phyloP scores from a whole-genome alignment of 2,888 invertebrate species.

The Pterobdella sp. region DNA sequence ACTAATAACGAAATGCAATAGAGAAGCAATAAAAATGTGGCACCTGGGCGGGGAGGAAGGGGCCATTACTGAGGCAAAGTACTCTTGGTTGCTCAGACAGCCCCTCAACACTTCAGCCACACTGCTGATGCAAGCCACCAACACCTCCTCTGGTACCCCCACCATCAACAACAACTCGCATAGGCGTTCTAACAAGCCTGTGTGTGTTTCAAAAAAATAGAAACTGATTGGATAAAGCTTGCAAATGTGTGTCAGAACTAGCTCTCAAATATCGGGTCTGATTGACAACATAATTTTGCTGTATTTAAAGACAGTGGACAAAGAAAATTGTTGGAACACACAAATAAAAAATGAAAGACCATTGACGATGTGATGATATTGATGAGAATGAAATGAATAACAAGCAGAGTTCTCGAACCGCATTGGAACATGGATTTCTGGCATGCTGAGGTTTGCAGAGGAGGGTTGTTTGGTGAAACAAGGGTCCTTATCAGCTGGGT shows the following conservation, averaged over 20 bases:
- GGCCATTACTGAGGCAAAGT: slow-evolving; percentile 74
- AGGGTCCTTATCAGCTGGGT: slow-evolving; percentile 66
- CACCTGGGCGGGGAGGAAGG: slow-evolving; percentile 80
- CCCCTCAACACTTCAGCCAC: slow-evolving; percentile 90
- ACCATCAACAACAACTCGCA: slow-evolving; percentile 88
- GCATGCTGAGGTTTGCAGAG: slow-evolving; percentile 67
- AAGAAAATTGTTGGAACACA: neutral
- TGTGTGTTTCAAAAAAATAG: slow-evolving; percentile 11
- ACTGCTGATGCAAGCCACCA: slow-evolving; percentile 89
- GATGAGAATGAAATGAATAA: neutral
- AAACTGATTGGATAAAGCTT: neutral
- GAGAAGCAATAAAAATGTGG: too few relatives aligned
- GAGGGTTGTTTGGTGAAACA: slow-evolving; percentile 85
- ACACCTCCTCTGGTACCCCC: slow-evolving; percentile 88
- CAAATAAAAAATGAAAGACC: neutral
- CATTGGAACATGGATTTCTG: slow-evolving; percentile 81
- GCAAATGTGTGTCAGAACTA: too few relatives aligned
- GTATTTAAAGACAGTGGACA: neutral
- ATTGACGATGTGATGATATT: neutral
- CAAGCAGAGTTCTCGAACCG: slow-evolving; percentile 53
- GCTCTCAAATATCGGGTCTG: too few relatives aligned
- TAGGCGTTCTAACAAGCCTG: slow-evolving; percentile 65
- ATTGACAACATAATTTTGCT: too few relatives aligned
- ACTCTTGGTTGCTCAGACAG: slow-evolving; percentile 80
- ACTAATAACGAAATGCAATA: too few relatives aligned